phyloP scores from a whole-genome alignment of 2,113 vertebrate species.

The Antigone vipio region DNA sequence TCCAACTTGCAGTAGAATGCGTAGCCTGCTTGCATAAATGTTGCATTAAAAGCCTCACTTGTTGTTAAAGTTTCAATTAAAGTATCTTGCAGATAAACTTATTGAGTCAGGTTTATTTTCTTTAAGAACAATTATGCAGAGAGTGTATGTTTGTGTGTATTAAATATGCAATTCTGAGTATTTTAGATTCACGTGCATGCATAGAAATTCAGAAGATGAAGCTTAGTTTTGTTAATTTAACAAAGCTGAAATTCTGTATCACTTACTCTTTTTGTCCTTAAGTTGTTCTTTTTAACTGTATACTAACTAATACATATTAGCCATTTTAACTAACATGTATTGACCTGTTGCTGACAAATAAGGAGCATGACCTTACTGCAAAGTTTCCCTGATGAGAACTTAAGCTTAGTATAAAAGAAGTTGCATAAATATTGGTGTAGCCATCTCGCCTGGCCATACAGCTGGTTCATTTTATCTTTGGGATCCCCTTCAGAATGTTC shows the following conservation, averaged over 20 bases:
- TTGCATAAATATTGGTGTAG: background rate
- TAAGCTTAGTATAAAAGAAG: background rate
- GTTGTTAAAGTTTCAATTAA: background rate
- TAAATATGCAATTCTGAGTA: background rate
- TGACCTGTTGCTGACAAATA: background rate
- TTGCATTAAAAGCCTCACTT: constrained; percentile 34
- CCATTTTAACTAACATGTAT: constrained; percentile 7
- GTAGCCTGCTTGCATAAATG: constrained; percentile 63
- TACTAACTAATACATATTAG: background rate
- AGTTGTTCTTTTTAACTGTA: background rate
- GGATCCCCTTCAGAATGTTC: background rate
- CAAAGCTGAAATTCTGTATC: background rate
- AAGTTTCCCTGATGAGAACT: background rate
- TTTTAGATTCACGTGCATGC: background rate
- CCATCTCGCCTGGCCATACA: background rate
- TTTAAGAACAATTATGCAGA: background rate
- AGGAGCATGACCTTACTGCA: background rate
- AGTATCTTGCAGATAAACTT: background rate
- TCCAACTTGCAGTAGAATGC: background rate
- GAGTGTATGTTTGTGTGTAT: background rate
- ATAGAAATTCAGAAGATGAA: background rate
- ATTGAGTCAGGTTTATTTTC: background rate
- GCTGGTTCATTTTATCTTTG: background rate
- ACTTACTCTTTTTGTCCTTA: background rate
- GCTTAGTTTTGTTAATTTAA: background rate